These are phyloP conservation scores for Galeopterus variegatus DNA, from an alignment of 2,113 vertebrate genomes.

Conservation along the genomic window DNA sequence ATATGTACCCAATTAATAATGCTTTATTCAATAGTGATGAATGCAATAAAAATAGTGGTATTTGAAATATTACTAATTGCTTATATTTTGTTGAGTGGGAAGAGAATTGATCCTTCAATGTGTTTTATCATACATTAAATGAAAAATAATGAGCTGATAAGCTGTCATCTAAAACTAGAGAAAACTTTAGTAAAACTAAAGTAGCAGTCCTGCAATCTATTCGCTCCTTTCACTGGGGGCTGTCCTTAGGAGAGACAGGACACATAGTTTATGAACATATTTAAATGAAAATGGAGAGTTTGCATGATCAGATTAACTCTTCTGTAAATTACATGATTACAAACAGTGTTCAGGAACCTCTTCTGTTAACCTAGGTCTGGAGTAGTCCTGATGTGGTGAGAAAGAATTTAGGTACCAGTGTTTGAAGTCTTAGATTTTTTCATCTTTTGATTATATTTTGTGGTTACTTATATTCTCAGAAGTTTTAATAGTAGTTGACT, in stretches of 20 bases:
- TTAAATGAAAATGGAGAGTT: not conserved
- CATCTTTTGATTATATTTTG: not conserved
- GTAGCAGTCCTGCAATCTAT: not conserved
- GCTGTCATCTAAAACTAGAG: not conserved
- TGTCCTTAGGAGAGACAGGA: not conserved
- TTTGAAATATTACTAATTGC: slow-evolving; percentile 75
- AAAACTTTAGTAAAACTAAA: too few relatives aligned
- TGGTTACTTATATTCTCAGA: not conserved
- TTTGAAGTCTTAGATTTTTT: not conserved
- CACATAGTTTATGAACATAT: not conserved
- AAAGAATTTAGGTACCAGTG: not conserved
- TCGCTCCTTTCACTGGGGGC: not conserved
- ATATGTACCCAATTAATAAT: slow-evolving; percentile 65
- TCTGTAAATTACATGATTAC: not conserved
- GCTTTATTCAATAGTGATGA: slow-evolving; percentile 63
- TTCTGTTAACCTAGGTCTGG: not conserved
- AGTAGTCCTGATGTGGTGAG: not conserved
- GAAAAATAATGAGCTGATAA: slow-evolving; percentile 57
- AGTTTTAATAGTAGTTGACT: not conserved
- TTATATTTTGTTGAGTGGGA: slow-evolving; percentile 55
- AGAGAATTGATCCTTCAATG: slow-evolving; percentile 43
- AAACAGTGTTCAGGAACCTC: not conserved
- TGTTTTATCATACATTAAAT: slow-evolving; percentile 55
- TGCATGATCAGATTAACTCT: too few relatives aligned
- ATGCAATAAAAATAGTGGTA: slow-evolving; percentile 63